These are phyloP conservation scores for Sebastes itinus DNA, from an alignment of 2,797 vertebrate genomes.

Conservation along the genomic window DNA sequence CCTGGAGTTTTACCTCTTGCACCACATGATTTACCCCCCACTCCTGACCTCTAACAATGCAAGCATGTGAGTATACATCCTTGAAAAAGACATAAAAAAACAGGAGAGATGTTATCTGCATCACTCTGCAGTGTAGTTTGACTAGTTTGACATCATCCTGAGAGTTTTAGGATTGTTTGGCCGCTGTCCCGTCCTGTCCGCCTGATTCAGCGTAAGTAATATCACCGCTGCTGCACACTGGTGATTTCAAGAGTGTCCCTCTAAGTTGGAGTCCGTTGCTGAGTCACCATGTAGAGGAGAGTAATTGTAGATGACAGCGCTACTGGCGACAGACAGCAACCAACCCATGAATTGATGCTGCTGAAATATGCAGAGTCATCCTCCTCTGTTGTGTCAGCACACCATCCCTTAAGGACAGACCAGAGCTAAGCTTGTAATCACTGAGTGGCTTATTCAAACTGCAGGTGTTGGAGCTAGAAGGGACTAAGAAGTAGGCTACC, in stretches of 20 bases:
- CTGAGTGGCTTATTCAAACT: conserved; percentile 29
- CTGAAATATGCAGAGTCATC: conserved; percentile 72
- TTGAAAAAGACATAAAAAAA: conserved; percentile 6
- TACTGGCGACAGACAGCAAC: conserved; percentile 57
- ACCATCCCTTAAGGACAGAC: conserved; percentile 46
- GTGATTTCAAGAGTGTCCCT: conserved; percentile 55
- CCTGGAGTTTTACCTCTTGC: conserved; percentile 31
- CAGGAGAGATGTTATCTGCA: background rate
- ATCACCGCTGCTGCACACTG: conserved; percentile 43
- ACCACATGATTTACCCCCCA: conserved; percentile 11
- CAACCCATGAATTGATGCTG: conserved; percentile 59
- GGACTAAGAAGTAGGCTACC: conserved; percentile 8
- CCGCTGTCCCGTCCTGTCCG: conserved; percentile 37
- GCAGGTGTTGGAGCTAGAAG: conserved; percentile 35
- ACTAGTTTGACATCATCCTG: background rate
- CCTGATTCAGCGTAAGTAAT: conserved; percentile 68
- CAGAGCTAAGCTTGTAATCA: conserved; percentile 54
- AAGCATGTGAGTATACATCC: background rate
- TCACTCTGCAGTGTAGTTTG: background rate
- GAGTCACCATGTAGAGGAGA: conserved; percentile 63
- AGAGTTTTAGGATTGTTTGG: conserved; percentile 46
- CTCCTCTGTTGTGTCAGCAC: conserved; percentile 67
- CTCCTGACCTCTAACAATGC: conserved; percentile 25
- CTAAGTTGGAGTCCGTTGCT: conserved; percentile 54
- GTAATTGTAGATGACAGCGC: conserved; percentile 72